Percentiles rank a stretch among this genome's conserved stretches.
These are phyloP conservation scores for Oreochromis grahami DNA, from an alignment of 2,797 vertebrate genomes.

Conservation along the genomic window DNA sequence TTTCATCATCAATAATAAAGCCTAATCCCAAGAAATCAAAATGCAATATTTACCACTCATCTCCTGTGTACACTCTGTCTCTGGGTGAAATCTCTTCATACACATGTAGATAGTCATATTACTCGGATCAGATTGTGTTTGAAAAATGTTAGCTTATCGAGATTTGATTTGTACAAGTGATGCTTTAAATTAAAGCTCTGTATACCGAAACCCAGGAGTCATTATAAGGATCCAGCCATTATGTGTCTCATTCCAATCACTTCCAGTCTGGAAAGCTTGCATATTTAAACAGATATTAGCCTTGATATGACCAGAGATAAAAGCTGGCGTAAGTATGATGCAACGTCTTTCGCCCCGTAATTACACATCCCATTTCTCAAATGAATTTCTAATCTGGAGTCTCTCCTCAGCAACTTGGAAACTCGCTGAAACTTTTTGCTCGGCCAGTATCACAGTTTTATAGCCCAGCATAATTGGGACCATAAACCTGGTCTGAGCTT, in stretches of 20 bases:
- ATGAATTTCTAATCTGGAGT: constrained; percentile 53
- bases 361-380: constrained; percentile 61
- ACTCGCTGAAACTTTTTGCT: constrained; percentile 61
- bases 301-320: constrained; percentile 58
- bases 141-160: constrained; percentile 9
- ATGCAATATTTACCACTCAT: constrained; percentile 63
- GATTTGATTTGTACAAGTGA: constrained; percentile 9
- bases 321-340: constrained; percentile 59
- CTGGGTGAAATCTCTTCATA: constrained; percentile 29
- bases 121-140: constrained; percentile 8
- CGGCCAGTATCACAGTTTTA: constrained; percentile 63
- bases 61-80: constrained; percentile 37
- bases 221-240: constrained; percentile 12
- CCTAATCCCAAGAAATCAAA: constrained; percentile 48
- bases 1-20: constrained; percentile 67
- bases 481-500: constrained; percentile 73
- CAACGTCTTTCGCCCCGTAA: constrained; percentile 49
- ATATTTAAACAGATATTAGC: constrained; percentile 57
- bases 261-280: constrained; percentile 26
- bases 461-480: constrained; percentile 68
- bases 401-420: constrained; percentile 55
- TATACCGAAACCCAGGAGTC: neutral
- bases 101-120: constrained; percentile 17
- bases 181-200: constrained; percentile 14
- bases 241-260: constrained; percentile 22